Conservation (phyloP, 2,888 invertebrate species). For the Protophormia terraenovae region DNA sequence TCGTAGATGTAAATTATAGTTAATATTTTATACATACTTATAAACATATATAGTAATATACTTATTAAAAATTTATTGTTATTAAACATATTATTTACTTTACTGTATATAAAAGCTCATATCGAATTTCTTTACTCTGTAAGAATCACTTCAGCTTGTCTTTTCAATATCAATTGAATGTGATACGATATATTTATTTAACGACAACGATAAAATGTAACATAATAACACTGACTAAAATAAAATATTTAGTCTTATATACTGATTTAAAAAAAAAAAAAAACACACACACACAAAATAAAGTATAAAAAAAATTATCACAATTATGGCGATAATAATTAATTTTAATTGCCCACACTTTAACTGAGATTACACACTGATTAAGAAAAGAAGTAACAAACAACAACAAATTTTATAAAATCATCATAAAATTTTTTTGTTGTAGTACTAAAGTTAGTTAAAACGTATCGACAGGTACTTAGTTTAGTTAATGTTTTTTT, state of each 20-base stretch:
- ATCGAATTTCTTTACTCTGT: not conserved
- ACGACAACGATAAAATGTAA: not conserved
- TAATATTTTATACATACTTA: no score
- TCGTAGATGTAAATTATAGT: not conserved
- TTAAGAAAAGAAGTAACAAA: slow-evolving; percentile 17
- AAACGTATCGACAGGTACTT: slow-evolving; percentile 32
- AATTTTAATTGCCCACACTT: slow-evolving; percentile 52
- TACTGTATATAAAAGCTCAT: not conserved
- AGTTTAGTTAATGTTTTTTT: slow-evolving; percentile 22
- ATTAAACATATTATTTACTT: no score
- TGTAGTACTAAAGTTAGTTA: not conserved
- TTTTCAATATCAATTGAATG: not conserved
- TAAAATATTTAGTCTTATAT: not conserved
- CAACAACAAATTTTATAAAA: not conserved
- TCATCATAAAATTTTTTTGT: slow-evolving; percentile 16
- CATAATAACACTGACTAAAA: slow-evolving; percentile 3
- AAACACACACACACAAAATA: not conserved
- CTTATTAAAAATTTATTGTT: no score
- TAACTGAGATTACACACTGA: slow-evolving; percentile 47
- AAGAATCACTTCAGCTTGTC: not conserved
- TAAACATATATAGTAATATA: no score
- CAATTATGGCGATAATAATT: slow-evolving; percentile 49
- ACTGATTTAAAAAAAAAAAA: not conserved
- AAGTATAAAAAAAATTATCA: not conserved
- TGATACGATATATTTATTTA: not conserved